Conservation (phyloP, 2,888 invertebrate genomes). For the Caenorhabditis sp. region DNA sequence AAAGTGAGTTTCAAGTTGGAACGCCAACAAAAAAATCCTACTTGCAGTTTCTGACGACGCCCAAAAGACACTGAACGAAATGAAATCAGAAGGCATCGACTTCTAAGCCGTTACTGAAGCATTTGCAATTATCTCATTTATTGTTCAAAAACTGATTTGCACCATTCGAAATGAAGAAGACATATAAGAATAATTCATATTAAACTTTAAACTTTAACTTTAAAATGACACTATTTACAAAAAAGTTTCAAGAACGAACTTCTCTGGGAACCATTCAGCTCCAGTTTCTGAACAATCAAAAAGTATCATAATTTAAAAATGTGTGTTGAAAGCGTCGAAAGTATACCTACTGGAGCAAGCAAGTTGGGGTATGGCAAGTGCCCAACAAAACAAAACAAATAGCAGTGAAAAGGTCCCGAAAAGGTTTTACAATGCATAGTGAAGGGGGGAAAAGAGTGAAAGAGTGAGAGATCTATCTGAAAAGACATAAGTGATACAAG, state of each 20-base stretch:
- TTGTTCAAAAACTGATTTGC: background rate
- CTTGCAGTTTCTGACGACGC: background rate
- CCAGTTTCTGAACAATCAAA: background rate
- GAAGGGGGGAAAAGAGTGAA: constrained; percentile 25
- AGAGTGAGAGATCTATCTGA: constrained; percentile 51
- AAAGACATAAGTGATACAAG: constrained; percentile 44
- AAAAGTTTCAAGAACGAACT: background rate
- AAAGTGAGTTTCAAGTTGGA: constrained; percentile 24
- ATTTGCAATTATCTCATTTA: no score
- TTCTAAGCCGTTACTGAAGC: no score
- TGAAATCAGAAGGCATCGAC: background rate
- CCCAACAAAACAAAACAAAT: constrained; percentile 53
- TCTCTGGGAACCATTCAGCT: background rate
- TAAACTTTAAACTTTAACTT: no score
- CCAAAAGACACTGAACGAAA: background rate
- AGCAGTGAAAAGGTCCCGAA: constrained; percentile 46
- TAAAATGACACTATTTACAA: constrained; percentile 22
- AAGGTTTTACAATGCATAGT: constrained; percentile 43
- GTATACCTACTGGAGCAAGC: constrained; percentile 45
- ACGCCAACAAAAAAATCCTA: no score
- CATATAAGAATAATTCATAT: background rate
- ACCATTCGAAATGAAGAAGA: background rate
- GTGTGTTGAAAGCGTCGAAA: background rate
- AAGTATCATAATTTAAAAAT: constrained; percentile 16
- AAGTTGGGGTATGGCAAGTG: constrained; percentile 49